Base-by-base conservation (phyloP, 2,888 invertebrate species). In the Cheilosia soror region DNA sequence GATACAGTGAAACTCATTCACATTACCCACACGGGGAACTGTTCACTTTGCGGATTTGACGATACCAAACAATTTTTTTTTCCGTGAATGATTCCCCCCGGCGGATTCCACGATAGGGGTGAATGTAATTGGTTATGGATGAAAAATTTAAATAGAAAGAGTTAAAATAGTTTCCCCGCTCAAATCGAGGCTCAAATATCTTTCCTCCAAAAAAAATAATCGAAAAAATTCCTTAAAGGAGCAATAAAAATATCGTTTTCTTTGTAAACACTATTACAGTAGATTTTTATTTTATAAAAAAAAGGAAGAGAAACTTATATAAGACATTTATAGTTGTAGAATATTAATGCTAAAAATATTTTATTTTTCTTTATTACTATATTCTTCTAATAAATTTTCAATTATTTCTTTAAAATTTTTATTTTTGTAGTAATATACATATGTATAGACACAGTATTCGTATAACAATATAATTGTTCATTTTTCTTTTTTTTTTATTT, bases 231-330 rank as follows among this genome's bases (percentile, higher is more conserved):
- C 7, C 6, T 9, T 20, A 20, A 20, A 20, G 20, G 33, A 9
- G 9, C 9, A 33, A 33, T 33, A 33, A 33, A 33, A 37, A 11
- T 11, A 37, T 20, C 37, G 4, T 15, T 40, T 63, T 55, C 57
- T 72, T 80, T 71, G 84, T 80, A 85, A 85, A 85, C 71, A 80
- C 62, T 65, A 80, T 80, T 80, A 85, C 80, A 85, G 65, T 84
- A 73, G 69, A 71, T 75, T 85, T 84, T 85, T 85, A 80, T 85
- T 85, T 85, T 85, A 85, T 85, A 85, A 80, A 85, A 85, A 85
- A 82, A 80, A 80, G 84, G 84, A 80, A 80, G 84, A 84, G 25
- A 71, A 85, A 76, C 83, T 84, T 83, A 83, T 83, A 83, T 80
- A 55, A 76, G 80, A 85, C 84, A 80, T 40, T 58, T 69, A 71